These are phyloP conservation scores for Drosophila recens DNA, from an alignment of 2,888 invertebrate genomes.

Conservation along the genomic window DNA sequence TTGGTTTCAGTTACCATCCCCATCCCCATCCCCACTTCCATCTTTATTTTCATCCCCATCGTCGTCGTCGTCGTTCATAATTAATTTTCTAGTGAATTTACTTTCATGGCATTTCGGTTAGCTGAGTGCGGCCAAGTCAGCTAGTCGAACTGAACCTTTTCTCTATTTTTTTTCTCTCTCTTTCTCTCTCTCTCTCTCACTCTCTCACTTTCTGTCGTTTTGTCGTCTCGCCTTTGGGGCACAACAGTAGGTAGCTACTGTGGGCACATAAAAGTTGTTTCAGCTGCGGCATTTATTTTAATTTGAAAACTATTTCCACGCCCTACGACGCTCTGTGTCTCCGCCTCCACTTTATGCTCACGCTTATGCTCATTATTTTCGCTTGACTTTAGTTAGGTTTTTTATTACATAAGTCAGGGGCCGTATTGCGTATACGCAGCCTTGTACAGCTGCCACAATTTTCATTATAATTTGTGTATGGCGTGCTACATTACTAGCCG, in stretches of 20 bases:
- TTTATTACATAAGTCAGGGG: slow-evolving; percentile 70
- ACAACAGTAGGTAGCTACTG: slow-evolving; percentile 24
- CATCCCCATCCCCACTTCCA: not conserved
- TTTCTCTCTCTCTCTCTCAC: not conserved
- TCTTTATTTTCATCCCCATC: slow-evolving; percentile 7
- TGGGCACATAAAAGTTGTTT: slow-evolving; percentile 73
- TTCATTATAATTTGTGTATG: slow-evolving; percentile 74
- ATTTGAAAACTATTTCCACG: slow-evolving; percentile 79
- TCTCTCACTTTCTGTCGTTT: not conserved
- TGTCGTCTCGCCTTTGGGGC: not conserved
- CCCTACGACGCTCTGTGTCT: slow-evolving; percentile 10
- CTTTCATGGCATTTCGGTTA: slow-evolving; percentile 75
- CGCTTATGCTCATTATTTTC: slow-evolving; percentile 74
- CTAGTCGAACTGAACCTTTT: slow-evolving; percentile 5
- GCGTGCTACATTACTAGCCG: slow-evolving; percentile 58
- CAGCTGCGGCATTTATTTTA: slow-evolving; percentile 79
- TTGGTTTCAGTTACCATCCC: slow-evolving; percentile 48
- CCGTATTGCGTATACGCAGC: slow-evolving; percentile 75
- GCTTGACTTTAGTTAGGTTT: slow-evolving; percentile 75
- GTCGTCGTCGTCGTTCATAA: slow-evolving; percentile 71
- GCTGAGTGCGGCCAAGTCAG: slow-evolving; percentile 58
- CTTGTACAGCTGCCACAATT: slow-evolving; percentile 44
- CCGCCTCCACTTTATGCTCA: slow-evolving; percentile 21
- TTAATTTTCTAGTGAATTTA: slow-evolving; percentile 81
- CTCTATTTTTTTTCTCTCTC: not conserved